A percentile compares a stretch with the other conserved stretches of the same genome.
Evolutionary conservation across 2,797 vertebrate genomes (phyloP).

Genomic region (Myotis findleyi): DNA sequence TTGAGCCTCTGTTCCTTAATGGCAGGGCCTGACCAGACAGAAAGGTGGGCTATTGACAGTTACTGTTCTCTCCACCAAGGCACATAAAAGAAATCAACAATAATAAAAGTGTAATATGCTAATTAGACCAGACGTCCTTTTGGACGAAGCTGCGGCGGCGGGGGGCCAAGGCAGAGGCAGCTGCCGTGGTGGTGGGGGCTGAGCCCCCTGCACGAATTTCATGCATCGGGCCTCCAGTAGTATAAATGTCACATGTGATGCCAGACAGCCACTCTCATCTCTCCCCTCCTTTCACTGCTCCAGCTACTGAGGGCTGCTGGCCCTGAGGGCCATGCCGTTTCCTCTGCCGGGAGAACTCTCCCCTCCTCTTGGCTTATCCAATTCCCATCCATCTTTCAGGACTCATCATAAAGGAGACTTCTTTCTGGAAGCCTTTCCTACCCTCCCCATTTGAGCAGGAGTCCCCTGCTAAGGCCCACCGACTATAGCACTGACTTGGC

Average conservation of each 20-base stretch:
- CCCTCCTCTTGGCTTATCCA: neutral
- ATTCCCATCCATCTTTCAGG: neutral
- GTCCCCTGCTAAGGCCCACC: neutral
- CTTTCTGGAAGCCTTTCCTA: neutral
- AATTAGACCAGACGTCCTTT: too few relatives aligned
- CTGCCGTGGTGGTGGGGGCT: too few relatives aligned
- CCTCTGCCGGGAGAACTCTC: neutral
- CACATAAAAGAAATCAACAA: neutral
- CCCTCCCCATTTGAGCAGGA: neutral
- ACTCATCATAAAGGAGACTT: neutral
- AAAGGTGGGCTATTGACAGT: neutral
- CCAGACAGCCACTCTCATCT: neutral
- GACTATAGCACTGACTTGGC: neutral
- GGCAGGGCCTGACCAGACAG: neutral
- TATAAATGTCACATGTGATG: neutral
- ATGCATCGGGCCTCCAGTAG: too few relatives aligned
- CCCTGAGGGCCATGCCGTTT: neutral
- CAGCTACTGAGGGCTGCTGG: neutral
- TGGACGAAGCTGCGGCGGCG: too few relatives aligned
- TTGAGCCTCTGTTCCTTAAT: neutral
- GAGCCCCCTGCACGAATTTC: too few relatives aligned
- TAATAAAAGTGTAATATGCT: too few relatives aligned
- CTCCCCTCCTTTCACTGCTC: neutral
- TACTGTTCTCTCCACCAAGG: neutral
- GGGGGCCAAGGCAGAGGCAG: too few relatives aligned